Percentiles rank a stretch among this genome's conserved stretches.
phyloP scores from a whole-genome alignment of 2,797 vertebrate genomes.

The Pelobates cultripes region DNA sequence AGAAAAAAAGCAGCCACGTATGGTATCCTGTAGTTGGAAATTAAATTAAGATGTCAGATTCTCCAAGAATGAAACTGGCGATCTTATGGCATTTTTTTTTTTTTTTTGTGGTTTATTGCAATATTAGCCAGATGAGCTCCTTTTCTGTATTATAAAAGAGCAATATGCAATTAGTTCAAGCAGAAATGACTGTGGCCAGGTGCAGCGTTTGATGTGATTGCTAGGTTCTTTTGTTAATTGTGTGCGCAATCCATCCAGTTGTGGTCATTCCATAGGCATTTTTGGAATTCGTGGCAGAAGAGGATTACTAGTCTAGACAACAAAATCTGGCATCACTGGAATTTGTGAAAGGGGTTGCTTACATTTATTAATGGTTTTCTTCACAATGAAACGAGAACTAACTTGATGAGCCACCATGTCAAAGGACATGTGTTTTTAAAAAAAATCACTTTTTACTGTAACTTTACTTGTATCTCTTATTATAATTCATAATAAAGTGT shows the following conservation, averaged over 20 bases:
- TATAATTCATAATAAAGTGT: no score
- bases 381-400: not conserved
- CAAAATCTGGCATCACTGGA: constrained; percentile 56
- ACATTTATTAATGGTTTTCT: constrained; percentile 56
- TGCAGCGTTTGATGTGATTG: constrained; percentile 69
- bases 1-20: constrained; percentile 54
- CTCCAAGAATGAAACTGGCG: constrained; percentile 55
- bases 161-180: constrained; percentile 72
- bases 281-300: constrained; percentile 66
- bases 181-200: constrained; percentile 70
- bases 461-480: no score
- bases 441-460: no score
- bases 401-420: no score
- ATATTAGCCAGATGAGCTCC: constrained; percentile 53
- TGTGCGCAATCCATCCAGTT: constrained; percentile 57
- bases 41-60: constrained; percentile 60
- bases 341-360: constrained; percentile 38
- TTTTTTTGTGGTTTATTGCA: constrained; percentile 61
- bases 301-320: constrained; percentile 64
- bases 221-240: constrained; percentile 64
- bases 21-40: constrained; percentile 58
- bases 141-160: constrained; percentile 49
- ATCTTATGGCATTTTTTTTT: constrained; percentile 55
- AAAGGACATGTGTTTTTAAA: no score
- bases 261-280: constrained; percentile 71